Conservation (phyloP, 2,888 invertebrate genomes). For the Heliconius ismenius region DNA sequence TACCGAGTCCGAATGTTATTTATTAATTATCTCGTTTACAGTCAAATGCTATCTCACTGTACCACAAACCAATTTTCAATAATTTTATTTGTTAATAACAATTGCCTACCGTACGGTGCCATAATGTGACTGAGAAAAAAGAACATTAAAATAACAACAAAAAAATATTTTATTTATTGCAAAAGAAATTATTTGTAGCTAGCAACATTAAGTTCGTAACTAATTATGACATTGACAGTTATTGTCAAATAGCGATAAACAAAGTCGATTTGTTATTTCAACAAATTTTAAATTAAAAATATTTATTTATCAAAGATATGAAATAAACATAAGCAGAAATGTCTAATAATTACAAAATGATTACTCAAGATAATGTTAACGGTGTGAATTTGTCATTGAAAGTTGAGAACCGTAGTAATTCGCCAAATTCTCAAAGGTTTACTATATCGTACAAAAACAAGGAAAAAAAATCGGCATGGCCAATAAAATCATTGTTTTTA, state of each 20-base stretch:
- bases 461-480: conserved; percentile 57
- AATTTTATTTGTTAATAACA: too few species aligned
- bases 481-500: conserved; percentile 58
- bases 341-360: conserved; percentile 38
- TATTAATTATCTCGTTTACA: neutral
- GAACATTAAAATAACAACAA: neutral
- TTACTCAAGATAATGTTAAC: conserved; percentile 69
- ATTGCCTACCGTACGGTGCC: too few species aligned
- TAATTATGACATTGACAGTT: neutral
- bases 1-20: too few species aligned
- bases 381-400: conserved; percentile 63
- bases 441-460: conserved; percentile 66
- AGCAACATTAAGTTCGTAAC: neutral
- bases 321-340: conserved; percentile 34
- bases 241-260: neutral
- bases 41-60: too few species aligned
- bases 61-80: too few species aligned
- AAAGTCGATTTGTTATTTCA: neutral
- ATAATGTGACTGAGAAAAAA: too few species aligned
- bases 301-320: neutral
- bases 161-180: too few species aligned
- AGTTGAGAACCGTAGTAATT: conserved; percentile 55
- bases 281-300: neutral
- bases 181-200: neutral
- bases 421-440: conserved; percentile 65